Evolutionary conservation across 1,140 invertebrate genomes (phyloP).

Genomic region (Leucophenga varia): DNA sequence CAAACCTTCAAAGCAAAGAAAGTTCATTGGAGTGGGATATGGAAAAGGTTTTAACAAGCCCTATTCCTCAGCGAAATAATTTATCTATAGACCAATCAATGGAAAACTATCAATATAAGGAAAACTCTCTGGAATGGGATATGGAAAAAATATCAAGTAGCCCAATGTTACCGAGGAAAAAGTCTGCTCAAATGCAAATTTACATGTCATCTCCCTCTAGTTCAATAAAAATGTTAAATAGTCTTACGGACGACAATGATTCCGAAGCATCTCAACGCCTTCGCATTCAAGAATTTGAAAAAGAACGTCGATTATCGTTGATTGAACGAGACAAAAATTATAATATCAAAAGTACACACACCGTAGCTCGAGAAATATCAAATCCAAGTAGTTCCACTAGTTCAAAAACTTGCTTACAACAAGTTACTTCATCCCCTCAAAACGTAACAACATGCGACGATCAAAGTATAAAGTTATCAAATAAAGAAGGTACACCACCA

Average conservation of each 20-base stretch:
- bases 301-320: constrained; percentile 38
- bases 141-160: no score
- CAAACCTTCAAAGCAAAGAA: constrained; percentile 32
- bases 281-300: constrained; percentile 42
- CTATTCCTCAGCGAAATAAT: constrained; percentile 40
- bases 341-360: no score
- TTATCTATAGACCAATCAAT: no score
- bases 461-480: constrained; percentile 16
- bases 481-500: constrained; percentile 36
- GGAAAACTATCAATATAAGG: no score
- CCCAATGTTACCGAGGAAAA: no score
- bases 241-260: constrained; percentile 26
- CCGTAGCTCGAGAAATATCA: no score
- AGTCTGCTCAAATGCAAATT: neutral
- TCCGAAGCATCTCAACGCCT: constrained; percentile 24
- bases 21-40: constrained; percentile 50
- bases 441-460: no score
- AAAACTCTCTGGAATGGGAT: neutral
- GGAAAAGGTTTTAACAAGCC: constrained; percentile 47
- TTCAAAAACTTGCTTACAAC: no score
- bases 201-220: constrained; percentile 26
- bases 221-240: constrained; percentile 41
- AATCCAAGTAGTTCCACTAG: no score
- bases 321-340: constrained; percentile 44
- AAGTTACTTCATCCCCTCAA: no score